These are phyloP conservation scores for Parthenolecanium corni DNA, from an alignment of 2,888 invertebrate species.

Conservation along the genomic window DNA sequence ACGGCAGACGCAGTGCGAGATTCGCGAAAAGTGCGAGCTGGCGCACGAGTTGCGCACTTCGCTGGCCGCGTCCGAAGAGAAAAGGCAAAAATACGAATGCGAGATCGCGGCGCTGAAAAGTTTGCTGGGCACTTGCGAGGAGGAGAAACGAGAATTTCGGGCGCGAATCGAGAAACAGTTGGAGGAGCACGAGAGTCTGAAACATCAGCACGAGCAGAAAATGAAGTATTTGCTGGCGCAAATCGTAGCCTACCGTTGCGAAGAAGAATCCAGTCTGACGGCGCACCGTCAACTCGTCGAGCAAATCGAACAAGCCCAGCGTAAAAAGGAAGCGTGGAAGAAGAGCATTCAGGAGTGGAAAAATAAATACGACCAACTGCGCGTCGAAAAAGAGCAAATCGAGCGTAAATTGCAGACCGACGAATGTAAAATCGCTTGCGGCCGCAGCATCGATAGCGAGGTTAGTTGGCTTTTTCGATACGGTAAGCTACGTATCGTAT, in stretches of 20 bases:
- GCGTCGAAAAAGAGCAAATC: conserved; percentile 29
- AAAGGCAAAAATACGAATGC: conserved; percentile 19
- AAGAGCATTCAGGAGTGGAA: conserved; percentile 31
- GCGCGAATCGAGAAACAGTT: conserved; percentile 3
- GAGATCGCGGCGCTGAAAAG: conserved; percentile 14
- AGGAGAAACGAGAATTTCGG: conserved; percentile 9
- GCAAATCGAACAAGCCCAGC: conserved; percentile 18
- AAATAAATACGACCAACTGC: conserved; percentile 29
- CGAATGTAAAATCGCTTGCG: background rate
- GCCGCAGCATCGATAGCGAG: background rate
- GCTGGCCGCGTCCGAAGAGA: background rate
- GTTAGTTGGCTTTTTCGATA: background rate
- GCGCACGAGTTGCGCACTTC: conserved; percentile 13
- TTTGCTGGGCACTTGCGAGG: conserved; percentile 10
- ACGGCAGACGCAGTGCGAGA: conserved; percentile 44
- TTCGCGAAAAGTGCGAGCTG: conserved; percentile 37
- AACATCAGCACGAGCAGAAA: conserved; percentile 18
- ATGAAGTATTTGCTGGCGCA: conserved; percentile 20
- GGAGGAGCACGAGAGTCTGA: conserved; percentile 16
- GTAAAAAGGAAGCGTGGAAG: conserved; percentile 15
- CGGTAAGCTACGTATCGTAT: too few species aligned
- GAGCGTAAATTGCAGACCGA: conserved; percentile 26
- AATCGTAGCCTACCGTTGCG: conserved; percentile 14
- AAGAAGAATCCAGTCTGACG: conserved; percentile 13
- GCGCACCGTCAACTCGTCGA: conserved; percentile 7